Base-by-base conservation (phyloP, 2,797 vertebrate genomes). In the Dicrostonyx torquatus region DNA sequence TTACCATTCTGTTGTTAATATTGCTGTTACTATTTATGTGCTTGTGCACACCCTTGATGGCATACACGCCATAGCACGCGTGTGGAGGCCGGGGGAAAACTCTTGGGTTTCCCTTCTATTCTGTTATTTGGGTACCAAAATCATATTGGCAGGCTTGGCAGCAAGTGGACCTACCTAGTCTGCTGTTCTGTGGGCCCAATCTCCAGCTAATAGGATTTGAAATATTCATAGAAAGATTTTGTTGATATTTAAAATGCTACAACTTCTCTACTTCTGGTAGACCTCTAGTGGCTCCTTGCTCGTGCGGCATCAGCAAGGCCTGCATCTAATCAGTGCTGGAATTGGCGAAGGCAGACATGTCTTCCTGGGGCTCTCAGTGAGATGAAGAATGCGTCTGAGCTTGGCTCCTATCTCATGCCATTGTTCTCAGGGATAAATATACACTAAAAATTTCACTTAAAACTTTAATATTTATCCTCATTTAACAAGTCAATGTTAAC, bases 391-490 rank as follows among this genome's bases (percentile, higher is more conserved):
- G 37, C 40, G 37, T 37, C 48, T 73, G 34, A 66, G 12, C 15
- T 78, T 94, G 31, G 76, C 29, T 88, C 9, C 66, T 24, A 66
- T 75, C 43, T 91, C 70, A 78, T 5, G 22, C 73, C 34, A 83
- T 60, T 96, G 0, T 58, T 91, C 60, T 68, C 40, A 31, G 26
- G 37, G 60, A 88, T 79, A 87, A 87, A 95, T 88, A 86, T 13
- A 83, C 1, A 55, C 37, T 62, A 11, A 91, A 75, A 78, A 7
- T 5, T n/a, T 43, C 40, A 29, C 37, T 58, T 55, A 75, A 83
- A 73, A 50, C 31, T 83, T 73, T 73, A 66, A 60, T 34, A 20
- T 48, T 45, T 11, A 72, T 68, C 24, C 58, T 7, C n/a, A 87
- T 72, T 89, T 93, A 17, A 78, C 10, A 45, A 55, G 64, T 34